These are phyloP conservation scores for Formicarius rufipectus DNA, from an alignment of 2,113 vertebrate genomes.

Conservation along the genomic window DNA sequence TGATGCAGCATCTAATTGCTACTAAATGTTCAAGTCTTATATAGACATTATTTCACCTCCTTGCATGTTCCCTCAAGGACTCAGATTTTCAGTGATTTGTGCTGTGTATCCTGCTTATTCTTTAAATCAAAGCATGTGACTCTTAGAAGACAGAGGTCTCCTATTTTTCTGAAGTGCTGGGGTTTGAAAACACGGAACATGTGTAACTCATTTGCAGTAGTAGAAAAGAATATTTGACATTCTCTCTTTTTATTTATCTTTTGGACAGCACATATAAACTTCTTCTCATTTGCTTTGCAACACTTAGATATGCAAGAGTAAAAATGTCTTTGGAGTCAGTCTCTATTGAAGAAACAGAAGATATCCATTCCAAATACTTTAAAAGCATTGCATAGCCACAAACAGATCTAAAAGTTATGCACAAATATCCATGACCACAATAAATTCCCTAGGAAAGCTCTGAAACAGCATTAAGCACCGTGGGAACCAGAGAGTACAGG, in stretches of 20 bases:
- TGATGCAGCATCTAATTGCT: not conserved
- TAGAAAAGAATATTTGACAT: constrained; percentile 45
- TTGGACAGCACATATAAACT: constrained; percentile 59
- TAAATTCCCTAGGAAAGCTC: not conserved
- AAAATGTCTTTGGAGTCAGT: constrained; percentile 45
- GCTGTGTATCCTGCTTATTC: not conserved
- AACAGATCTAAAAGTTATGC: not conserved
- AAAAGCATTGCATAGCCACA: not conserved
- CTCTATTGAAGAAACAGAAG: constrained; percentile 20
- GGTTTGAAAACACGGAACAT: constrained; percentile 62
- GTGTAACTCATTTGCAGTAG: constrained; percentile 63
- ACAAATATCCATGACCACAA: not conserved
- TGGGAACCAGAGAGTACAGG: not conserved
- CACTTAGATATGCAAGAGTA: constrained; percentile 51
- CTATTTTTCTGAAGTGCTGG: constrained; percentile 44
- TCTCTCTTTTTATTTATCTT: constrained; percentile 26
- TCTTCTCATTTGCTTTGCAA: constrained; percentile 46
- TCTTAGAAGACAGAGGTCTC: constrained; percentile 34
- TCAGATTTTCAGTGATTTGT: not conserved
- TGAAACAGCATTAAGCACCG: not conserved
- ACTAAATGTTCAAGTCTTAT: not conserved
- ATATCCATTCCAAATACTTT: not conserved
- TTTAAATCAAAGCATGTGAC: constrained; percentile 10
- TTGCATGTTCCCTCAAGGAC: not conserved
- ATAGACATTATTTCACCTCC: not conserved